These are phyloP conservation scores for Jordanella pulchra DNA, from an alignment of 2,797 vertebrate species.

Conservation along the genomic window DNA sequence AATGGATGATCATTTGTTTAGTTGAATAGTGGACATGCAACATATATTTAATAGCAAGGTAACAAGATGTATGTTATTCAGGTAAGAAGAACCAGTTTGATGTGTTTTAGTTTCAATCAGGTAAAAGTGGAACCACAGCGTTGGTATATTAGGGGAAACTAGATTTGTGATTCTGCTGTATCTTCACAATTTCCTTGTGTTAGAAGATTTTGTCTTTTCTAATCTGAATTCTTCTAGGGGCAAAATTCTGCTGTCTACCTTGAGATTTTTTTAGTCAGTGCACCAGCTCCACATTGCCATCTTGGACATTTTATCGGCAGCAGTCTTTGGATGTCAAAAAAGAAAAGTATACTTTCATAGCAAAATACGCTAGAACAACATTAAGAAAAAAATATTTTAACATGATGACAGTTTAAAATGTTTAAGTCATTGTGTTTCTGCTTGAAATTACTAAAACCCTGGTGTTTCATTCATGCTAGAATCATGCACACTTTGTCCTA, in stretches of 20 bases:
- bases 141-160: too few relatives aligned
- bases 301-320: not conserved
- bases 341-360: not conserved
- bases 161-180: too few relatives aligned
- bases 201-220: too few relatives aligned
- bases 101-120: not conserved
- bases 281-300: not conserved
- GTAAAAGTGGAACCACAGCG: not conserved
- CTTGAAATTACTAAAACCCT: not conserved
- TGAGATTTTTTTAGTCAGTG: not conserved
- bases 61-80: not conserved
- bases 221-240: not conserved
- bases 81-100: too few relatives aligned
- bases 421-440: too few relatives aligned
- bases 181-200: too few relatives aligned
- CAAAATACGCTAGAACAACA: not conserved
- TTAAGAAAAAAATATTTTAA: not conserved
- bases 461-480: not conserved
- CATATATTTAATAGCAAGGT: not conserved
- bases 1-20: not conserved
- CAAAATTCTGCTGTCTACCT: not conserved
- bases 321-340: too few relatives aligned
- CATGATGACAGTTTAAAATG: too few relatives aligned
- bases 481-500: conserved; percentile 6
- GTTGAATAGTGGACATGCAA: not conserved